A percentile compares a stretch with the other conserved stretches of the same genome.
phyloP scores from a whole-genome alignment of 2,888 invertebrate species.

The Mythimna pallens region DNA sequence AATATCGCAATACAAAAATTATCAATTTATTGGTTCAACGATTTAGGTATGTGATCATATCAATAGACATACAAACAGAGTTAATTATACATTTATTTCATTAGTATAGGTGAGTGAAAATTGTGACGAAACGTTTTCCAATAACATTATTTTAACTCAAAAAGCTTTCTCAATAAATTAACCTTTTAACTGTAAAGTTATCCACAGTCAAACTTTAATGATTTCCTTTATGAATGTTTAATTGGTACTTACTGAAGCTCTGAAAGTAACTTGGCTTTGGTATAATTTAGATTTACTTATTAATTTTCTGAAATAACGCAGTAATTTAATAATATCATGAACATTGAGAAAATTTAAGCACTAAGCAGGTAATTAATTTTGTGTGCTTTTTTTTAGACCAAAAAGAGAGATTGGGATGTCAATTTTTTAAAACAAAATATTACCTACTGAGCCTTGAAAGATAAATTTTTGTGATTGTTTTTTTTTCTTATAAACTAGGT shows the following conservation, averaged over 20 bases:
- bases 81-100: too few species aligned
- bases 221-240: slow-evolving; percentile 36
- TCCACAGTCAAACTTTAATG: slow-evolving; percentile 30
- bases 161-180: slow-evolving; percentile 14
- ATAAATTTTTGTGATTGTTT: background rate
- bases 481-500: too few species aligned
- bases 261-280: slow-evolving; percentile 26
- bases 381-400: background rate
- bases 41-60: too few species aligned
- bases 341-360: background rate
- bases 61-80: too few species aligned
- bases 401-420: background rate
- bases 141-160: background rate
- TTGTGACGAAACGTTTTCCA: background rate
- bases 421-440: background rate
- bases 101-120: background rate
- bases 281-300: slow-evolving; percentile 18
- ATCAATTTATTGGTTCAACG: too few species aligned
- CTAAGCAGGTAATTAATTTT: background rate
- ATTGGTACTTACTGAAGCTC: slow-evolving; percentile 29
- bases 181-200: slow-evolving; percentile 20
- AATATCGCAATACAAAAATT: too few species aligned
- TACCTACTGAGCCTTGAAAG: background rate
- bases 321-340: background rate
- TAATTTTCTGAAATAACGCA: background rate